These are phyloP conservation scores for Halcyon senegalensis DNA, from an alignment of 2,113 vertebrate species.

Conservation along the genomic window DNA sequence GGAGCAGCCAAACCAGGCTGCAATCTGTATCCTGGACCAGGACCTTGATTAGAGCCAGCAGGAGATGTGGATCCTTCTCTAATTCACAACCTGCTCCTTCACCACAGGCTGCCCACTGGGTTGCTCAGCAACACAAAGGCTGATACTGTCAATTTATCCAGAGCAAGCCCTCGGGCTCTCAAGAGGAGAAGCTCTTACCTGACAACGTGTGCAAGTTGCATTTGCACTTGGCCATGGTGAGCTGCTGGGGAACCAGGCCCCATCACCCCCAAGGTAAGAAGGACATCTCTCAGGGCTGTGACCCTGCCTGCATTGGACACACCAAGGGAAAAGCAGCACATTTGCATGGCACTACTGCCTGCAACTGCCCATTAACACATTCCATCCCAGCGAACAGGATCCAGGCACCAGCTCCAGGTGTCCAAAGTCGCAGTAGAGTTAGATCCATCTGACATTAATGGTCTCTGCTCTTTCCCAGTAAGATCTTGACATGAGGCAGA, in stretches of 20 bases:
- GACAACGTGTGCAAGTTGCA: not conserved
- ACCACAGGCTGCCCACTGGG: not conserved
- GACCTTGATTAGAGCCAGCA: not conserved
- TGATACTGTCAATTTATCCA: not conserved
- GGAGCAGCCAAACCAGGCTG: not conserved
- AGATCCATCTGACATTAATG: accelerated
- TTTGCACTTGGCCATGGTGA: not conserved
- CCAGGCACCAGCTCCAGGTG: not conserved
- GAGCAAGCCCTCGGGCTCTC: accelerated
- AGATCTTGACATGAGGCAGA: not conserved
- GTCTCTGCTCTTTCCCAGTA: not conserved
- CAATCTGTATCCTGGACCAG: not conserved
- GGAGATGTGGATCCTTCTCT: not conserved
- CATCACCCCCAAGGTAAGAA: accelerated
- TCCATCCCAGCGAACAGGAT: not conserved
- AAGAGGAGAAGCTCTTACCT: not conserved
- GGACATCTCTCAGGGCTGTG: not conserved
- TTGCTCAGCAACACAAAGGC: slow-evolving; percentile 11
- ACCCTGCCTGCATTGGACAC: not conserved
- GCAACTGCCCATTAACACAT: not conserved
- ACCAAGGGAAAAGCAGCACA: not conserved
- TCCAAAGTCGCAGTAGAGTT: not conserved
- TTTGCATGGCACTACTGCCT: not conserved
- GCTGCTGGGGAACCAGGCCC: not conserved
- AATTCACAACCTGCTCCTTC: not conserved